Evolutionary conservation across 2,113 vertebrate species (phyloP).

Genomic region (Salvelinus namaycush): DNA sequence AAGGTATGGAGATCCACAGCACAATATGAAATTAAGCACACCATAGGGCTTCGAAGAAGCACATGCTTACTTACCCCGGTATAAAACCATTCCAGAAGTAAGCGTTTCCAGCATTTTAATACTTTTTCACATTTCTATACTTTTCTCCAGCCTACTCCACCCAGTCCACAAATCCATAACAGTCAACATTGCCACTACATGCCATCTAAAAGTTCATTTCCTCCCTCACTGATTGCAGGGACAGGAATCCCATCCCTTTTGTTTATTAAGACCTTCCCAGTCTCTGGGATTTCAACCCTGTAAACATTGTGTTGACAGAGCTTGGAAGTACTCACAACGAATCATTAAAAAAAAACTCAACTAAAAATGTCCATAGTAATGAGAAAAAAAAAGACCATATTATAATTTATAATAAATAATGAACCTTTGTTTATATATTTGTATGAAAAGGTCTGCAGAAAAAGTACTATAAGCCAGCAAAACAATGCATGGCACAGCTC

Average conservation of each 20-base stretch:
- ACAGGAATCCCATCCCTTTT: slow-evolving; percentile 2
- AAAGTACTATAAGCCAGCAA: slow-evolving; percentile 17
- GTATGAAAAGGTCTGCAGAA: slow-evolving; percentile 55
- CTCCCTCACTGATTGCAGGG: neutral
- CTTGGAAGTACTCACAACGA: slow-evolving; percentile 13
- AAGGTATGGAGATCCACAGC: neutral
- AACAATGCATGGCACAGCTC: slow-evolving; percentile 37
- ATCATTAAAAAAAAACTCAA: neutral
- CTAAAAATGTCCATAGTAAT: slow-evolving; percentile 16
- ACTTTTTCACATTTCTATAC: slow-evolving; percentile 52
- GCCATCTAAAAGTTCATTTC: neutral
- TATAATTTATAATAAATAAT: slow-evolving; percentile 78
- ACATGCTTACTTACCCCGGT: neutral
- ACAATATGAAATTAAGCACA: neutral
- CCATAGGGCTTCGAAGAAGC: neutral
- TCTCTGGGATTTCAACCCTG: slow-evolving; percentile 14
- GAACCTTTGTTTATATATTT: slow-evolving; percentile 69
- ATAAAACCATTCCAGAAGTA: slow-evolving; percentile 9
- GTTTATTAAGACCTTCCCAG: neutral
- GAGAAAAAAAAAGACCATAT: slow-evolving; percentile 33
- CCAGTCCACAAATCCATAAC: neutral
- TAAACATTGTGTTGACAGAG: slow-evolving; percentile 29
- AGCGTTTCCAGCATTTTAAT: slow-evolving; percentile 51
- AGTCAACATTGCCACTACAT: neutral
- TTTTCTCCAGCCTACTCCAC: neutral